A percentile compares a stretch with the other conserved stretches of the same genome.
Evolutionary conservation across 2,888 invertebrate genomes (phyloP).

Genomic region (Nineta flava): DNA sequence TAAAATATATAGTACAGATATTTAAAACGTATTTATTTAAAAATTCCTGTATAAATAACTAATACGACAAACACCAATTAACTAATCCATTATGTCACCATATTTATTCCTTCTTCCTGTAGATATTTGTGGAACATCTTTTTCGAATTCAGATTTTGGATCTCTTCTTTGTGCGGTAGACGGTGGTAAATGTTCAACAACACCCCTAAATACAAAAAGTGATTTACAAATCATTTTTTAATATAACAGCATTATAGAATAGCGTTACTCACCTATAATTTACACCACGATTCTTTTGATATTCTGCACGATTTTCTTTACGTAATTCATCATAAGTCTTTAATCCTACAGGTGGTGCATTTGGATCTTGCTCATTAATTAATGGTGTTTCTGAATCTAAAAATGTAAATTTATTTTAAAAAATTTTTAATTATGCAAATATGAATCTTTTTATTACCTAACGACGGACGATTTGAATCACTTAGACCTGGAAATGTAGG

Average conservation of each 20-base stretch:
- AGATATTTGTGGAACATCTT: conserved; percentile 6
- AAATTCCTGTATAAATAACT: too few relatives aligned
- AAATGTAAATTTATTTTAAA: background rate
- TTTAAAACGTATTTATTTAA: too few relatives aligned
- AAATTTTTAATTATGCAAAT: too few relatives aligned
- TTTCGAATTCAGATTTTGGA: conserved; percentile 8
- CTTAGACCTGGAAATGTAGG: conserved; percentile 42
- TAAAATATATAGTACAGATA: too few relatives aligned
- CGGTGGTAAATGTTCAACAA: background rate
- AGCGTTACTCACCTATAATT: conserved; percentile 16
- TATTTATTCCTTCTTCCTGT: conserved; percentile 17
- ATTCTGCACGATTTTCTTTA: conserved; percentile 50
- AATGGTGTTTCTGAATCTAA: conserved; percentile 19
- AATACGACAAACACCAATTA: too few relatives aligned
- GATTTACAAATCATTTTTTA: too few relatives aligned
- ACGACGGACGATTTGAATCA: conserved; percentile 34
- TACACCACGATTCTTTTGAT: conserved; percentile 23
- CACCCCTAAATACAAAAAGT: background rate
- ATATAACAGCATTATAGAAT: background rate
- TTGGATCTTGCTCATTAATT: conserved; percentile 30
- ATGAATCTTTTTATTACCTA: conserved; percentile 31
- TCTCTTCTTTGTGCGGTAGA: conserved; percentile 9
- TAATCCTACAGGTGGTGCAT: conserved; percentile 26
- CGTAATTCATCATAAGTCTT: conserved; percentile 56
- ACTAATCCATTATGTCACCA: conserved; percentile 18